Base-by-base conservation (phyloP, 64 coral and sea anemone genomes). In the Catalaphyllia jardinei region DNA sequence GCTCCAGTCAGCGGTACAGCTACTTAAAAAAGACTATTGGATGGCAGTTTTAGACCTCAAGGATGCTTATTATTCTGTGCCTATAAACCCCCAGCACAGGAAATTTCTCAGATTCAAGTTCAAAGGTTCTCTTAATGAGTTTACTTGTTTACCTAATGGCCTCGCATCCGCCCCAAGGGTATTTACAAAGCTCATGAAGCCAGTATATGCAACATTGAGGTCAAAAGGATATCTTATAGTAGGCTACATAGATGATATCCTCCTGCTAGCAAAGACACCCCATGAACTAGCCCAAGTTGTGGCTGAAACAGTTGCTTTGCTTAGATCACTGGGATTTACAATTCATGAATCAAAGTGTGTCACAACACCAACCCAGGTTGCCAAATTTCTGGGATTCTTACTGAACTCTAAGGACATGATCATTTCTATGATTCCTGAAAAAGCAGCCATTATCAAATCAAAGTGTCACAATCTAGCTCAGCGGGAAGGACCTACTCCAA, bases 201-300 rank as follows among this genome's bases (percentile, higher is more conserved):
- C 89, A 57, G 89, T 64, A 61, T 28, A 69, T 35, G n/a, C 60
- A 22, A 89, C 38, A 24, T 27, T 92, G 60, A 62, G 82, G 28
- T 84, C 38, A 30, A 86, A 87, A 61, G 90, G 74, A 24, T 67
- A 79, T 24, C 73, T 69, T 31, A 35, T 92, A 71, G 75, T 87
- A 13, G 73, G 82, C 15, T 92, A 92, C 29, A 92, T 92, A 71
- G 83, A 92, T 87, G 74, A 92, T 33, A 87, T 92, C 10, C 15
- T 92, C 13, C n/a, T 74, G 51, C 17, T 88, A 55, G 71, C 24
- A 30, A 38, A 77, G 17, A 65, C 74, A 65, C 54, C 72, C 22
- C 29, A 87, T 17, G 39, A 50, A 79, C 24, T 92, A 30, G 60
- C 12, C 29, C 30, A 6, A 17, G 80, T 39, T 33, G 29, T 87